A percentile compares a stretch with the other conserved stretches of the same genome.
Conservation (phyloP, 2,113 vertebrate species). For the Pachypanchax playfairii region DNA sequence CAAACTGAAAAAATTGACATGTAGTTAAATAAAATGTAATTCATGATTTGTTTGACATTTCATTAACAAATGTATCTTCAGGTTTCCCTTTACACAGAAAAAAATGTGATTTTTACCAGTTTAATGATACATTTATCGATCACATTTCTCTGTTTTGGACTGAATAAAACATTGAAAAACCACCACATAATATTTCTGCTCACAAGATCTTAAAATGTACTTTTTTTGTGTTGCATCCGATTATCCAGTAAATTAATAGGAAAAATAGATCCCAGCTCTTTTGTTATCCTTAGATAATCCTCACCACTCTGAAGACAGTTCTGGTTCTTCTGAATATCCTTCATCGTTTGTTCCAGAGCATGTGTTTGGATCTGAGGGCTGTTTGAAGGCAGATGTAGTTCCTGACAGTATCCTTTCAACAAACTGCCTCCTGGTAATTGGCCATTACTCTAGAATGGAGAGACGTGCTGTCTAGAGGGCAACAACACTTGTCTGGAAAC, state of each 20-base stretch:
- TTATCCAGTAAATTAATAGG: constrained; percentile 41
- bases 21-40: constrained; percentile 3
- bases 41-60: constrained; percentile 12
- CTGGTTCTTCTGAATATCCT: constrained; percentile 49
- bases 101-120: constrained; percentile 37
- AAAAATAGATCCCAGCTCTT: constrained; percentile 24
- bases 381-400: constrained; percentile 76
- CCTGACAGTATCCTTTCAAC: constrained; percentile 75
- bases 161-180: constrained; percentile 34
- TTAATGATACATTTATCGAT: constrained; percentile 33
- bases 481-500: constrained; percentile 77
- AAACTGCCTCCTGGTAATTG: constrained; percentile 77
- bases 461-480: constrained; percentile 74
- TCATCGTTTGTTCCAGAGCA: constrained; percentile 64
- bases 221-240: constrained; percentile 23
- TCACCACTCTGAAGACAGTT: constrained; percentile 35
- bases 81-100: constrained; percentile 7
- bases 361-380: constrained; percentile 67
- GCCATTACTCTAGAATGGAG: constrained; percentile 73
- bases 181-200: constrained; percentile 25
- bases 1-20: not conserved
- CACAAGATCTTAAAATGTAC: constrained; percentile 28
- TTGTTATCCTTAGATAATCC: constrained; percentile 49
- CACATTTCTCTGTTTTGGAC: constrained; percentile 22
- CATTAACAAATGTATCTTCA: constrained; percentile 7